Percentiles rank a stretch among this genome's conserved stretches.
These are phyloP conservation scores for Bhutanitis thaidina DNA, from an alignment of 2,888 invertebrate species.

Conservation along the genomic window DNA sequence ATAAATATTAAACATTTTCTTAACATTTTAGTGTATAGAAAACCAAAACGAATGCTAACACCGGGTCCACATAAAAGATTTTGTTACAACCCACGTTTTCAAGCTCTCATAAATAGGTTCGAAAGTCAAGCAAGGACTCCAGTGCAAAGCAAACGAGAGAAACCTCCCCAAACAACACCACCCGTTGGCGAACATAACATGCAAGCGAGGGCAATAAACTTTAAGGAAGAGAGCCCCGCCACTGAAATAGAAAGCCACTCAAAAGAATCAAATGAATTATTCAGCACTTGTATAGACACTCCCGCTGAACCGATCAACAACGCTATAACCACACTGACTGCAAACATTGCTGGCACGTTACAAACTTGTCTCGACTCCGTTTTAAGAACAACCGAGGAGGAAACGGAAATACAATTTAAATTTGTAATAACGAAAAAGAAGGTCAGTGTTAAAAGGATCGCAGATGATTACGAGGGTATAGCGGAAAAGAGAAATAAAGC, in stretches of 20 bases:
- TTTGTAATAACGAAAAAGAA: conserved; percentile 68
- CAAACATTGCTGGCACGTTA: conserved; percentile 62
- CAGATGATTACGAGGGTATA: conserved; percentile 35
- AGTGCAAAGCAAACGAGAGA: conserved; percentile 39
- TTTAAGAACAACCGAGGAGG: conserved; percentile 55
- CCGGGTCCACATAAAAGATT: conserved; percentile 64
- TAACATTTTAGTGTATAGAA: conserved; percentile 51
- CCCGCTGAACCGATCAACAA: conserved; percentile 42
- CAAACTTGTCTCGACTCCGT: conserved; percentile 61
- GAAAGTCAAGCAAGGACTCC: conserved; percentile 64
- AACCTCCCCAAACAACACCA: conserved; percentile 53
- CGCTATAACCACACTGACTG: conserved; percentile 57
- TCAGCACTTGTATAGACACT: conserved; percentile 56
- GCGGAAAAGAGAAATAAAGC: conserved; percentile 40
- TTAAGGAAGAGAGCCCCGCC: conserved; percentile 66
- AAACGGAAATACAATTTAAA: conserved; percentile 73
- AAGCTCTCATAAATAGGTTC: conserved; percentile 68
- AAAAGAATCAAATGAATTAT: conserved; percentile 62
- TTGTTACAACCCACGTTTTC: conserved; percentile 62
- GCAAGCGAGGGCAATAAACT: conserved; percentile 68
- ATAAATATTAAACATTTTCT: background rate
- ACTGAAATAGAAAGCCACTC: conserved; percentile 45
- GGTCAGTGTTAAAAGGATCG: conserved; percentile 54
- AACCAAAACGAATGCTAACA: conserved; percentile 70
- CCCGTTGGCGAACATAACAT: conserved; percentile 51